Evolutionary conservation across 2,888 invertebrate genomes (phyloP).

Genomic region (Leptinotarsa tumamoca): DNA sequence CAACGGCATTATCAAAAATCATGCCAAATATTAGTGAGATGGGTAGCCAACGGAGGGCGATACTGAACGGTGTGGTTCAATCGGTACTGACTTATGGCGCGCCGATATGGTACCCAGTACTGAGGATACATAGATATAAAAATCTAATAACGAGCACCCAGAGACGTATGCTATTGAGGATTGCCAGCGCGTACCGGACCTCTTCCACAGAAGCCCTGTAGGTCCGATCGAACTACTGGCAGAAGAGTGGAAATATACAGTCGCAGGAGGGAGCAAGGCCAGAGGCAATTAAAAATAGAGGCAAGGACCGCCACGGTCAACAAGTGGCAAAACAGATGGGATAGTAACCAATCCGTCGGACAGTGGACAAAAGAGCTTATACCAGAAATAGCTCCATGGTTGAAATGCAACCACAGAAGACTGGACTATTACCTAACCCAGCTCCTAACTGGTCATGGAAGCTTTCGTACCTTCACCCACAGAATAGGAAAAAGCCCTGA

Average conservation of each 20-base stretch:
- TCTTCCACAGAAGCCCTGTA: too few relatives aligned
- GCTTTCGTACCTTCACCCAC: background rate
- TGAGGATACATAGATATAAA: background rate
- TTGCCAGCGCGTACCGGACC: too few relatives aligned
- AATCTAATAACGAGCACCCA: background rate
- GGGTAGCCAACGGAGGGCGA: background rate
- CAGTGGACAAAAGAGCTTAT: conserved; percentile 12
- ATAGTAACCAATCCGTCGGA: background rate
- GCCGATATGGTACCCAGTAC: conserved; percentile 22
- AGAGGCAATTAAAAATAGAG: too few relatives aligned
- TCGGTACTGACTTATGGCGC: conserved; percentile 18
- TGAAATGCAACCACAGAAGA: background rate
- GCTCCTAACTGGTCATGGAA: background rate
- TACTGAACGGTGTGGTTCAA: background rate
- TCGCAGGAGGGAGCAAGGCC: too few relatives aligned
- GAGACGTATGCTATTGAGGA: background rate
- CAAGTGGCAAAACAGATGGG: background rate
- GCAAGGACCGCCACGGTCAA: background rate
- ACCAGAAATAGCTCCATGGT: background rate
- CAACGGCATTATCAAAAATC: background rate
- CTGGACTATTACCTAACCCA: background rate
- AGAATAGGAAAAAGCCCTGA: background rate
- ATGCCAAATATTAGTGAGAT: conserved; percentile 24
- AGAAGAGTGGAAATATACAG: too few relatives aligned
- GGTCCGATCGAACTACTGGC: too few relatives aligned